A percentile compares a stretch with the other conserved stretches of the same genome.
Evolutionary conservation across 2,888 invertebrate genomes (phyloP).

Genomic region (Drosophila niveifrons): DNA sequence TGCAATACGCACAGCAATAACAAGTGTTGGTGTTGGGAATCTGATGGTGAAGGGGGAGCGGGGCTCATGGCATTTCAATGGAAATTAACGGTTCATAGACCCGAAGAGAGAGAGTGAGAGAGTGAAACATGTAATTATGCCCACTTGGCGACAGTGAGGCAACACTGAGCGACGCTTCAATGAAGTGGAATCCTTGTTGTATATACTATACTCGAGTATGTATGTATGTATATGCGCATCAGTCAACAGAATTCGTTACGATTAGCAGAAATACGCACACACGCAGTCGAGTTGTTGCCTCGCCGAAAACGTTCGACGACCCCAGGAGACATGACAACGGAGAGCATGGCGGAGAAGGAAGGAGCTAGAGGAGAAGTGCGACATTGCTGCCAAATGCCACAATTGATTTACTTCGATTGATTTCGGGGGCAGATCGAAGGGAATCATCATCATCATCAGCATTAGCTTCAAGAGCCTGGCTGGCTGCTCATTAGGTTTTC

Average conservation of each 20-base stretch:
- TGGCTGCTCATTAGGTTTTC: conserved; percentile 47
- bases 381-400: conserved; percentile 59
- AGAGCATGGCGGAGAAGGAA: conserved; percentile 1
- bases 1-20: conserved; percentile 13
- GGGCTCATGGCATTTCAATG: conserved; percentile 49
- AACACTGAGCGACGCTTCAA: conserved; percentile 61
- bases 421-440: conserved; percentile 45
- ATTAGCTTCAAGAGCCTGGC: too few relatives aligned
- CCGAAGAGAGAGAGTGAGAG: conserved; percentile 8
- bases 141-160: conserved; percentile 58
- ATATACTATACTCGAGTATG: too few relatives aligned
- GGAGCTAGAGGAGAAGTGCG: background rate
- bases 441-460: background rate
- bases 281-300: conserved; percentile 12
- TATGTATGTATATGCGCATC: conserved; percentile 49
- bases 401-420: conserved; percentile 79
- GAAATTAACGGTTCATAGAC: conserved; percentile 74
- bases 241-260: conserved; percentile 67
- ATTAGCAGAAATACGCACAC: conserved; percentile 49
- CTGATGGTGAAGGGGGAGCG: background rate
- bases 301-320: conserved; percentile 47
- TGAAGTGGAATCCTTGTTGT: conserved; percentile 64
- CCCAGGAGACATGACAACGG: conserved; percentile 50
- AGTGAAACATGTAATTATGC: conserved; percentile 61
- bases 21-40: background rate